Evolutionary conservation across 1,140 invertebrate genomes (phyloP), one percentile per base, ranked within the genome.

Genomic region (Anastrepha obliqua): DNA sequence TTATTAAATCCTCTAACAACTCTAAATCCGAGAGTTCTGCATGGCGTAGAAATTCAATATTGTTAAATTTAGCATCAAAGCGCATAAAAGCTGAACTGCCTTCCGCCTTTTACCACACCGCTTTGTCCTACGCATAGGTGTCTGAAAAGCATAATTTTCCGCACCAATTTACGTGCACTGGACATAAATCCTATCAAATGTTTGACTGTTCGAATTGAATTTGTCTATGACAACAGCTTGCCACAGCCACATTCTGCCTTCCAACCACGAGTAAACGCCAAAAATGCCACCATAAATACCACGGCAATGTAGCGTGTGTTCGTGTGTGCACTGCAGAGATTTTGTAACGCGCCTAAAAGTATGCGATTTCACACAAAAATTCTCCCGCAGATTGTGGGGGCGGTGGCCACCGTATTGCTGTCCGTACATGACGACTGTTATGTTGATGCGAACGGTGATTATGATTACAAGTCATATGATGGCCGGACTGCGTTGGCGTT

Each of bases 331-430:
- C 17, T 5, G 51, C 6, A 64, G 42, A 62, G 55, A 13, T 62
- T 62, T 62, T 86, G 60, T 20, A 86, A 86, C 17, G 60, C 85
- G 85, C 85, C 85, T 62, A 64, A 86, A 86, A 62, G 85, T 86
- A 86, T 86, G 51, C 58, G 47, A 29, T 81, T 81, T 81, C 74
- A 51, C 74, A 81, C n/a, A 51, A 81, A 81, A 74, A 20, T n/a
- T 47, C 20, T 11, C n/a, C n/a, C 29, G 5, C 3, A 4, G 64
- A 8, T 3, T 3, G 9, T 15, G 44, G 70, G 15, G n/a, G 70
- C 44, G 44, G 47, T 55, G 47, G 42, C 17, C 15, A 29, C 15
- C 67, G 39, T 42, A 47, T 47, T 74, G 67, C 67, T 39, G 1
- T 4, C 11, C 15, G 11, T 74, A 20, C 15, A 74, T 67, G 65